Conservation (phyloP, 1,140 invertebrate genomes). For the Maniola jurtina region DNA sequence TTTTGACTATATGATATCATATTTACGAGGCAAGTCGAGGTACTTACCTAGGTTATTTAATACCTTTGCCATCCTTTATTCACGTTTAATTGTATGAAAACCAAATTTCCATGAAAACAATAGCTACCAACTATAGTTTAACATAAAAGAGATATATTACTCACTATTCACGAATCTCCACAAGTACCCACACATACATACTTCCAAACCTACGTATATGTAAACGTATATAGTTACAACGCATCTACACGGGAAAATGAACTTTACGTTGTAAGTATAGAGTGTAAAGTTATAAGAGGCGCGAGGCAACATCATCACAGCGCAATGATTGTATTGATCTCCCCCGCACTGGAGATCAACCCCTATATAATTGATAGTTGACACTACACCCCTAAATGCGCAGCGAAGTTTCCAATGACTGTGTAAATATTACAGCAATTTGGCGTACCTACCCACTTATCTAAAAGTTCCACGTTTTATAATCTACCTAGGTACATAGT, state of each 20-base stretch:
- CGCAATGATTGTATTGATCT: constrained; percentile 66
- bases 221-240: neutral
- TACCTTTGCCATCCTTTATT: neutral
- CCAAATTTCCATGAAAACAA: constrained; percentile 5
- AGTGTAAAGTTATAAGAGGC: neutral
- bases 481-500: too few species aligned
- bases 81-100: neutral
- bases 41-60: too few species aligned
- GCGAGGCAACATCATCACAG: constrained; percentile 38
- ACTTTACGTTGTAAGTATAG: neutral
- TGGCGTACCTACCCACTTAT: neutral
- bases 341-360: constrained; percentile 38
- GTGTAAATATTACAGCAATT: constrained; percentile 9
- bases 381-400: constrained; percentile 31
- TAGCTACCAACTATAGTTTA: neutral
- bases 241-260: neutral
- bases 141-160: constrained; percentile 1
- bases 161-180: neutral
- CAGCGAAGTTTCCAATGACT: constrained; percentile 22
- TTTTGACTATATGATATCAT: too few species aligned
- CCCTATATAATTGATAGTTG: constrained; percentile 44
- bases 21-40: too few species aligned
- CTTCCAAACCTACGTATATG: neutral
- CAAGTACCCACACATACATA: neutral
- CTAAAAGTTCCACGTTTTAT: too few species aligned